Conservation (phyloP, 2,888 invertebrate species). For the Cephalotes varians region DNA sequence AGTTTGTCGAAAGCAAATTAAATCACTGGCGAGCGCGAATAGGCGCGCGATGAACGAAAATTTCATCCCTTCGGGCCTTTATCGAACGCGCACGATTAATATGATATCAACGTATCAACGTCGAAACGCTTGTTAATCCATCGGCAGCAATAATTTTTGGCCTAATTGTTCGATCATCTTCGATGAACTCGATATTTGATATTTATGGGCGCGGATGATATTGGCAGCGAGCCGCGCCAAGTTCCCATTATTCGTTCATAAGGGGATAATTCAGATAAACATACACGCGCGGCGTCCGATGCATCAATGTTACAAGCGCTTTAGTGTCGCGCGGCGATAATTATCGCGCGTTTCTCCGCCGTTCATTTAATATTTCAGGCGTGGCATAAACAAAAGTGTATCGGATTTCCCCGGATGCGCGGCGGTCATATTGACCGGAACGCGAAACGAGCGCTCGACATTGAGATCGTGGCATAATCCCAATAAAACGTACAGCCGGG, state of each 20-base stretch:
- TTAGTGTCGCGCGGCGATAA: slow-evolving; percentile 32
- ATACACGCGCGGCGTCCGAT: neutral
- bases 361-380: slow-evolving; percentile 45
- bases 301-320: slow-evolving; percentile 29
- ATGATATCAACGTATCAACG: neutral
- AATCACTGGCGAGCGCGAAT: neutral
- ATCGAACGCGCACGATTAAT: neutral
- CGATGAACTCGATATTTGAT: slow-evolving; percentile 20
- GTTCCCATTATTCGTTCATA: slow-evolving; percentile 34
- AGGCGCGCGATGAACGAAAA: neutral
- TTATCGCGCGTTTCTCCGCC: slow-evolving; percentile 41
- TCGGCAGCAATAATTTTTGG: slow-evolving; percentile 30
- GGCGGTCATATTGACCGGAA: slow-evolving; percentile 24
- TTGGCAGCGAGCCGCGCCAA: slow-evolving; percentile 9
- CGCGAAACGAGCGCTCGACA: neutral
- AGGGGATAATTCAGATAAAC: slow-evolving; percentile 42
- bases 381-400: slow-evolving; percentile 43
- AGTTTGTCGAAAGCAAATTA: neutral
- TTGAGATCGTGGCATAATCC: slow-evolving; percentile 16
- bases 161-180: slow-evolving; percentile 43
- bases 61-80: slow-evolving; percentile 3
- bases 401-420: slow-evolving; percentile 31
- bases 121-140: slow-evolving; percentile 1
- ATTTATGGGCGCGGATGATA: slow-evolving; percentile 25
- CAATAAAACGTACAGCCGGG: slow-evolving; percentile 25